phyloP scores from a whole-genome alignment of 2,113 vertebrate genomes.

The Capreolus pygargus region DNA sequence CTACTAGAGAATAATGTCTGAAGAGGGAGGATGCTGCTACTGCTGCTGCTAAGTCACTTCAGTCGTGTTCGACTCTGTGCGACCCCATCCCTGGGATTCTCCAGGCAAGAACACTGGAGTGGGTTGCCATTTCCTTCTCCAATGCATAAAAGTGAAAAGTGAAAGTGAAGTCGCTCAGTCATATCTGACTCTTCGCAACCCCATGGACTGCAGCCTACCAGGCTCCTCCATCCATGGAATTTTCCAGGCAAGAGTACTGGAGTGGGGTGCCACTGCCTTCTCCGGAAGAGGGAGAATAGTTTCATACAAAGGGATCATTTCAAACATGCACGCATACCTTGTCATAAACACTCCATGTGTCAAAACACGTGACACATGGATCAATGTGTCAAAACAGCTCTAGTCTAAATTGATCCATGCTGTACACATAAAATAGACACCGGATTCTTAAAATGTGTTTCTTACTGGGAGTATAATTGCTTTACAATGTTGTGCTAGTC shows the following conservation, averaged over 20 bases:
- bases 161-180: not conserved
- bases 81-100: too few relatives aligned
- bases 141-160: too few relatives aligned
- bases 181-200: rapidly evolving
- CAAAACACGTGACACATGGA: not conserved
- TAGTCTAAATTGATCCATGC: not conserved
- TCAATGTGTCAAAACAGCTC: not conserved
- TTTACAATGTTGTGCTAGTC: not conserved
- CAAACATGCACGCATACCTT: not conserved
- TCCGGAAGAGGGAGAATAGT: not conserved
- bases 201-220: not conserved
- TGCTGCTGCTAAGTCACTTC: too few relatives aligned
- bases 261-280: not conserved
- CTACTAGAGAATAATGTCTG: not conserved
- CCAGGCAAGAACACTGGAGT: too few relatives aligned
- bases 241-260: not conserved
- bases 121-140: too few relatives aligned
- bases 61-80: too few relatives aligned
- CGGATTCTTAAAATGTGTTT: not conserved
- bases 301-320: not conserved
- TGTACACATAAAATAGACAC: not conserved
- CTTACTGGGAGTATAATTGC: not conserved
- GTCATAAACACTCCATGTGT: not conserved
- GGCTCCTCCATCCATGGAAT: not conserved
- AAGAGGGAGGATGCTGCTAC: not conserved